Conservation (phyloP, 2,888 invertebrate species). For the Cremastobaeus sp. region DNA sequence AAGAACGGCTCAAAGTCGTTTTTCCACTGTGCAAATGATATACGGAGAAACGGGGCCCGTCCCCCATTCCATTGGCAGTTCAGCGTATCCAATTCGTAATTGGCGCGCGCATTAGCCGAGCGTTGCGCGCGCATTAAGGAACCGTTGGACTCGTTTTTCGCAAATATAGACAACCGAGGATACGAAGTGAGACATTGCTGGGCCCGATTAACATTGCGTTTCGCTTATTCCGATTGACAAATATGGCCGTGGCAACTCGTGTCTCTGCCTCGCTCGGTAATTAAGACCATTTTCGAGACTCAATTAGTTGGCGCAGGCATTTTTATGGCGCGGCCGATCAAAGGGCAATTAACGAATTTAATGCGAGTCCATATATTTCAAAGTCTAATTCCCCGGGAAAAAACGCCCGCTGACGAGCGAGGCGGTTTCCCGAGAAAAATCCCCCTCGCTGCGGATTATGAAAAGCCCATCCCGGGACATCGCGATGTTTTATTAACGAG, state of each 20-base stretch:
- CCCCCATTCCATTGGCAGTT: constrained; percentile 69
- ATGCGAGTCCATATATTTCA: constrained; percentile 25
- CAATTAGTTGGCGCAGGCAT: constrained; percentile 51
- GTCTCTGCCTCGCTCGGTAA: constrained; percentile 39
- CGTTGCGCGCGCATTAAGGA: constrained; percentile 70
- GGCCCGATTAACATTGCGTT: constrained; percentile 36
- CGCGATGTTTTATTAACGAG: constrained; percentile 15
- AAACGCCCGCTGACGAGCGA: background rate
- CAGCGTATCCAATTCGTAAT: constrained; percentile 74
- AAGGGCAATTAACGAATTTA: constrained; percentile 47
- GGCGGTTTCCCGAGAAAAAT: constrained; percentile 30
- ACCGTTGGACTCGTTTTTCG: constrained; percentile 59
- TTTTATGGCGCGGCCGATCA: constrained; percentile 52
- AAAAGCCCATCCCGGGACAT: constrained; percentile 1
- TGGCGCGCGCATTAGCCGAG: constrained; percentile 72
- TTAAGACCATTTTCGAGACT: constrained; percentile 57
- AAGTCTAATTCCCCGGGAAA: constrained; percentile 25
- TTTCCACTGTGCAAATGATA: constrained; percentile 29
- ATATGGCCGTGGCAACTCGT: constrained; percentile 47
- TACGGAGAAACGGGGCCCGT: constrained; percentile 59
- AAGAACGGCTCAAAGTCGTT: constrained; percentile 23
- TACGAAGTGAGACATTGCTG: constrained; percentile 58
- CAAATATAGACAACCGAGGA: constrained; percentile 51
- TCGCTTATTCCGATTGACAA: constrained; percentile 51
- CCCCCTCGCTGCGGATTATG: constrained; percentile 2